Base-by-base conservation (phyloP, 2,797 vertebrate species). In the Hirundo rustica region DNA sequence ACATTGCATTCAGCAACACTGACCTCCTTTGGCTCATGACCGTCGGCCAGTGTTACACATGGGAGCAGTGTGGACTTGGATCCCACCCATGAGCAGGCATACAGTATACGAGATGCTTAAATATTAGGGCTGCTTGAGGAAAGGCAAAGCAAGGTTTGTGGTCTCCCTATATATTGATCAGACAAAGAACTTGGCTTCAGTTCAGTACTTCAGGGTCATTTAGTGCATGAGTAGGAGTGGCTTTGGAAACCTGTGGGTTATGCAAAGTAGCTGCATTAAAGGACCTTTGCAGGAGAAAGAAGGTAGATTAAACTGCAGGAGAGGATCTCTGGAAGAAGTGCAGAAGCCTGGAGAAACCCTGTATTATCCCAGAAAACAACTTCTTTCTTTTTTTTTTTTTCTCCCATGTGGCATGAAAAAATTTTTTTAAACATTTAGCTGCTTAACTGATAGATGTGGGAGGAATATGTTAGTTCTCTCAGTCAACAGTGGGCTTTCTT, bases 161-260 rank as follows among this genome's bases (percentile, higher is more conserved):
- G 32, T 66, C 21, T 55, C 19, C 20, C 30, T 1, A 1, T 82
- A 66, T 8, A 16, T 21, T 5, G 3, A 2, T 0, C 17, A 74
- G 71, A 67, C 34, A 11, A 27, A 68, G 42, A 93, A 21, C 27
- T 82, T 21, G 3, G 42, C 71, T 93, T 93, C 70, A 75, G 32
- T 71, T 81, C 55, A n/a, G 57, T 68, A 77, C 50, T 95, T 73
- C 25, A 16, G 36, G 76, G 80, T 92, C 57, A 79, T 61, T 36
- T 68, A 88, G 90, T 55, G 64, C 71, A 29, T 30, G 50, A 50
- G 60, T 60, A 82, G 91, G 77, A 93, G 90, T 54, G 64, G 53
- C 94, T 93, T 85, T 79, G 66, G 42, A 45, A 92, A 78, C 48
- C 70, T 79, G 64, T 36, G 71, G 66, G 87, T 95, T 88, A 88